Conservation (phyloP, 2,888 invertebrate genomes). For the Fabriciana adippe region DNA sequence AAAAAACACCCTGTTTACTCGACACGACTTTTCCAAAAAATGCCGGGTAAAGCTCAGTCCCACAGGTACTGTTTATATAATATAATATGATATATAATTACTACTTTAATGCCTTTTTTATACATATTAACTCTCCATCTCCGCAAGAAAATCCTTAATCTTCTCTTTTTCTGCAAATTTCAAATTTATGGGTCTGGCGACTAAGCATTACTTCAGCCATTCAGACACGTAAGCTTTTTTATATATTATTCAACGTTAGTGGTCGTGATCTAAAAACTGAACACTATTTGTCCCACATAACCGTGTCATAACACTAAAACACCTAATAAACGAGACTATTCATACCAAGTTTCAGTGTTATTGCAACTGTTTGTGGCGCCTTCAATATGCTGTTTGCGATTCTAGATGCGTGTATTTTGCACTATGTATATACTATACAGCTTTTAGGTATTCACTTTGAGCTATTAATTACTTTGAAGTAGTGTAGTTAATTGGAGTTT, state of each 20-base stretch:
- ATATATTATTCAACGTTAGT: not conserved
- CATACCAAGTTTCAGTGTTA: constrained; percentile 10
- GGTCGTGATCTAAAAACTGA: not conserved
- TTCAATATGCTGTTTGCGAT: constrained; percentile 8
- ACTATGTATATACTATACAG: not conserved
- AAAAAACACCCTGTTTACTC: too few relatives aligned
- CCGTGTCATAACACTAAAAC: constrained; percentile 6
- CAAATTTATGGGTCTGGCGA: too few relatives aligned
- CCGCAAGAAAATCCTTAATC: too few relatives aligned
- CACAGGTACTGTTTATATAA: too few relatives aligned
- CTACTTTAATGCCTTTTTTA: too few relatives aligned
- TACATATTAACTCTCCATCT: too few relatives aligned
- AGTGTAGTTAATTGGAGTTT: too few relatives aligned
- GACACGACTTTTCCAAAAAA: too few relatives aligned
- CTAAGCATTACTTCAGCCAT: too few relatives aligned
- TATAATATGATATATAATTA: too few relatives aligned
- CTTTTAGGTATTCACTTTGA: constrained; percentile 10
- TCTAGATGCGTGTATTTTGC: not conserved
- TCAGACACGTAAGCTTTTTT: not conserved
- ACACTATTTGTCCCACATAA: constrained; percentile 13
- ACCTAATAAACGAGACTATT: constrained; percentile 4
- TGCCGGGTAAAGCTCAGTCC: too few relatives aligned
- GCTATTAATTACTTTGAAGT: not conserved
- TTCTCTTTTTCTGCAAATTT: too few relatives aligned
- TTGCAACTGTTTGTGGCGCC: constrained; percentile 19